Evolutionary conservation across 2,888 invertebrate genomes (phyloP), one percentile per base, ranked within the genome.

Genomic region (Schizaphis graminum): DNA sequence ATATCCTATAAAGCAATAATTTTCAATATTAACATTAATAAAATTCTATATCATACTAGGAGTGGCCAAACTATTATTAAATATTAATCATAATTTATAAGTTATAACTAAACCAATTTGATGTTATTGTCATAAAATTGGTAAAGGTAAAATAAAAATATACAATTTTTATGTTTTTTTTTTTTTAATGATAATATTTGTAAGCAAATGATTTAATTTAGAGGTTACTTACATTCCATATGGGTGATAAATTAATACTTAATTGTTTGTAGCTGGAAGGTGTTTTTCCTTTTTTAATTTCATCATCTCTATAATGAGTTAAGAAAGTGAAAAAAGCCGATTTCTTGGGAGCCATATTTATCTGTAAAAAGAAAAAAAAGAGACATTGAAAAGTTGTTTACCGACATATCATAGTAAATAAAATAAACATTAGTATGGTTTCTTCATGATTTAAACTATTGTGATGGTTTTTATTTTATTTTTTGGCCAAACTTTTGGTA

Each of bases 171-270:
- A n/a, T n/a, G 0, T 7, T 41, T 41, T 44, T 84, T 84, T 41
- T 84, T 84, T 41, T 84, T n/a, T 2, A 35, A 84, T 41, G 3
- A 5, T 0, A 41, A 41, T 47, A 67, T 77, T 44, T 67, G 24
- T 35, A 44, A 41, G 1, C 57, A 89, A 57, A 89, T 21, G 28
- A 24, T 21, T 41, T 24, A 88, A 4, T 92, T 53, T 84, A 49
- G 0, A 47, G n/a, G 53, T 35, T 57, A 67, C 94, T 91, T 91
- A 94, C 94, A 41, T 41, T 91, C 94, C 94, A 94, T 28, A 86
- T 0, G 1, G 90, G 86, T 67, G 49, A 16, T 49, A 94, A 77
- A 44, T 3, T 28, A 26, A 7, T 7, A n/a, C 0, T 13, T 41
- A 91, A 61, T 53, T 86, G 24, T 41, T 41, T 0, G 35, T 57